Base-by-base conservation (phyloP, 30 jellyfish, hydroid and myxozoan genomes). In the Aurelia aurita region DNA sequence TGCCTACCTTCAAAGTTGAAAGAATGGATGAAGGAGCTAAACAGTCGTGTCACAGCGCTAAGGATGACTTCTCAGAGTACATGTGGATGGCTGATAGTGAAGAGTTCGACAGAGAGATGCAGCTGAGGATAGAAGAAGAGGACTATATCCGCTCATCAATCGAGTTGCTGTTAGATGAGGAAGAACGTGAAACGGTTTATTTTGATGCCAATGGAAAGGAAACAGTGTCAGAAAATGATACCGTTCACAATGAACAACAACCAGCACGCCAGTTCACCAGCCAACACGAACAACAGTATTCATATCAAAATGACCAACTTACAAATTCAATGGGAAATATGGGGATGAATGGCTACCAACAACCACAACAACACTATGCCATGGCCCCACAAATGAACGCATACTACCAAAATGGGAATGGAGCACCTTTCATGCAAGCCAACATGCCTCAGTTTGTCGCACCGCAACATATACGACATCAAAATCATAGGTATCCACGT, bases 81-180 rank as follows among this genome's bases (percentile, higher is more conserved):
- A 87, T 87, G 96, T 87, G 96, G 96, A 87, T 87, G 96, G 90
- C 31, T 15, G 96, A 87, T 77, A 14, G 65, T 82, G 90, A 87
- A 9, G 46, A 35, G 25, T 87, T 74, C 69, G 96, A 87, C 44
- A 23, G 88, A 44, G 90, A 53, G 54, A 62, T 87, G 35, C 71
- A 46, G 18, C 55, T 73, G 20, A 59, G 65, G 51, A 60, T 87
- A n/a, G 87, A 69, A 46, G 96, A 87, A 44, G 96, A 87, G 49
- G 90, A 87, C 60, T 87, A 72, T 86, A 91, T 91, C 60, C 89
- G 96, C 18, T 77, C 93, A 14, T 85, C 96, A 15, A 91, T 91
- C 6, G 98, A 91, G 73, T 86, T 74, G 70, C 96, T 91, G 28
- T 61, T 91, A 23, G 98, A 85, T 31, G 98, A 91, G 60, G 98